Base-by-base conservation (phyloP, 2,888 invertebrate species). In the Conus canariensis region DNA sequence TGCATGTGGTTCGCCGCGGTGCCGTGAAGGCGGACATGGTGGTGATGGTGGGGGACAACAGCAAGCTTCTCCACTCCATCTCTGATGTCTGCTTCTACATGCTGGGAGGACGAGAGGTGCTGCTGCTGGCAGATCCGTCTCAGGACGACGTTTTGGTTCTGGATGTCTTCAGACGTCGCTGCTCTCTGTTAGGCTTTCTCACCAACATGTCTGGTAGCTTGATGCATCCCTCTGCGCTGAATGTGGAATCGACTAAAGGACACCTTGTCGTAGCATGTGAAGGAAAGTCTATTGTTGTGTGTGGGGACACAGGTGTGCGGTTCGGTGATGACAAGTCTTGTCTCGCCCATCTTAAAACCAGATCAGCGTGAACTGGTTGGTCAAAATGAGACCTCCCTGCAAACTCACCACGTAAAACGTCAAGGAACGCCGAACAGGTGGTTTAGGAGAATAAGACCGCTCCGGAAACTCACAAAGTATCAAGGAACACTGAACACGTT, bases 21-120 rank as follows among this genome's bases (percentile, higher is more conserved):
- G 64, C 30, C 5, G 19, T 7, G 5, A 30, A 64, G 45, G 80
- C 88, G 10, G 1, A 58, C 19, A 83, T 83, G 82, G 58, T 83
- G 82, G 19, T 83, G 22, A 83, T 56, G 3, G 82, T 58, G 3
- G 64, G n/a, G 25, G 60, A 60, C 60, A 64, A 59, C 83, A 60
- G 59, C 25, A 80, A 77, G 19, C 30, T 82, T 25, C 60, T 82
- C 22, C 19, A 58, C 56, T 25, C 19, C 19, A 56, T 83, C 19
- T 83, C 82, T 56, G 88, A 88, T 59, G 88, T 82, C 60, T 88
- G 88, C 45, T 88, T 88, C 82, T 88, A 83, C 82, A 59, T 10
- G 10, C 80, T 88, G 60, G 59, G 58, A 16, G 82, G 22, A 9
- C 82, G 64, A 6, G 88, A 88, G 82, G 60, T 88, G 64, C 82